Evolutionary conservation across 2,888 invertebrate species (phyloP), one percentile per base, ranked within the genome.

Genomic region (Liodrosophila aerea): DNA sequence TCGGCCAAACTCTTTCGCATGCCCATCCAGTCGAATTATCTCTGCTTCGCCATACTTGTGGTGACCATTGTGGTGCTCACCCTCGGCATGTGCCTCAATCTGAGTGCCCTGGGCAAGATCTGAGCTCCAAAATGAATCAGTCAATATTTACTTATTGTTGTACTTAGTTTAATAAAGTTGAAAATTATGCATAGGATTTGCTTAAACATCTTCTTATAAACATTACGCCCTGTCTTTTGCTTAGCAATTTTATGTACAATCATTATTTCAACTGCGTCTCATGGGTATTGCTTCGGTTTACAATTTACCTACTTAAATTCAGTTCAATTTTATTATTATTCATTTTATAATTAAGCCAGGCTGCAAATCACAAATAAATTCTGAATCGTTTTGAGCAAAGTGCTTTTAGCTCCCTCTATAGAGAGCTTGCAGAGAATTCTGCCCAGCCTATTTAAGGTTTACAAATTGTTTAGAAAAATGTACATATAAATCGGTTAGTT

Each of bases 1-100:
- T 93, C 93, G 62, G 96, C 95, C 1, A 93, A 93, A 87, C 91
- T 96, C 1, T 95, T 94, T 87, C 92, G 93, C 85, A 92, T 94
- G 83, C 95, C 95, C 7, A 92, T 96, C 57, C 93, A 93, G 15
- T 93, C 93, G 2, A 92, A 93, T 71, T 94, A 94, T 81, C 88
- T 95, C 3, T 94, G 93, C 76, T 91, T 94, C 31, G 87, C 92
- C 11, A 89, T 94, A 15, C 93, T 94, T 1, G 68, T 94, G 29
- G 89, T 92, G 0, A 89, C 92, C 41, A 91, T 95, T 47, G 86
- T 91, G 13, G 89, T 94, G 30, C 91, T 95, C 49, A 93, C 93
- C 0, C 89, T 94, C 71, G 95, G 95, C 63, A 95, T 95, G 92
- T 94, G 94, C 75, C 68, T 89, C 9, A 90, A 89, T 65, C 72